Conservation (phyloP, 2,888 invertebrate genomes). For the Clunio marinus region DNA sequence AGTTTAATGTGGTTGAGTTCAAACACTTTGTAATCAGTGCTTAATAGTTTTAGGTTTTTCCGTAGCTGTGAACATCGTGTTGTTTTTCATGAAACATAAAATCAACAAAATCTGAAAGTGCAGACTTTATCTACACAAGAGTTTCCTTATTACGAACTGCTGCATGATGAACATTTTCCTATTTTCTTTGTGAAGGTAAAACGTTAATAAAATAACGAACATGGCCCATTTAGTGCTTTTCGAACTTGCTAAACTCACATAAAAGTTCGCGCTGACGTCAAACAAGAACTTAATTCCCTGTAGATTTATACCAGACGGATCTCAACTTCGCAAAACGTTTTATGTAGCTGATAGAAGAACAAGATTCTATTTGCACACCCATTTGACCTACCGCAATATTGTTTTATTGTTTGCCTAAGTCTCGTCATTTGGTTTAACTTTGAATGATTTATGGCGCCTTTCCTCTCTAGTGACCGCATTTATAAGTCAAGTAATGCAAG, state of each 20-base stretch:
- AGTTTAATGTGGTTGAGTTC: no score
- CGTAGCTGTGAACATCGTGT: no score
- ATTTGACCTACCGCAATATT: slow-evolving; percentile 55
- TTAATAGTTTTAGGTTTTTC: no score
- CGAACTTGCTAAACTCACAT: slow-evolving; percentile 45
- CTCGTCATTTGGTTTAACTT: slow-evolving; percentile 42
- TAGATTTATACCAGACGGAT: slow-evolving; percentile 52
- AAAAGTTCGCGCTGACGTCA: slow-evolving; percentile 52
- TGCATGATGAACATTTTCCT: slow-evolving; percentile 55
- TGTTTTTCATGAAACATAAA: no score
- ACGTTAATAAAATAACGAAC: slow-evolving; percentile 50
- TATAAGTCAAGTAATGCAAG: no score
- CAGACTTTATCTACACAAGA: slow-evolving; percentile 52
- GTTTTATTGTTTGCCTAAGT: slow-evolving; percentile 50
- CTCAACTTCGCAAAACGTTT: slow-evolving; percentile 52
- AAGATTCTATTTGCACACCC: slow-evolving; percentile 50
- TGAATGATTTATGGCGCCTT: slow-evolving; percentile 45
- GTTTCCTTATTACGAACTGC: slow-evolving; percentile 55
- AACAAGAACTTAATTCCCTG: slow-evolving; percentile 48
- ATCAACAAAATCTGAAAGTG: slow-evolving; percentile 54
- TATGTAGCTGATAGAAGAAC: slow-evolving; percentile 48
- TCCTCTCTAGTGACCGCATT: no score
- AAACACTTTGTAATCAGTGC: no score
- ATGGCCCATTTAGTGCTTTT: neutral
- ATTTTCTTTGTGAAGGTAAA: slow-evolving; percentile 57